A percentile compares a stretch with the other conserved stretches of the same genome.
These are phyloP conservation scores for Cairina moschata DNA, from an alignment of 2,113 vertebrate genomes.

Conservation along the genomic window DNA sequence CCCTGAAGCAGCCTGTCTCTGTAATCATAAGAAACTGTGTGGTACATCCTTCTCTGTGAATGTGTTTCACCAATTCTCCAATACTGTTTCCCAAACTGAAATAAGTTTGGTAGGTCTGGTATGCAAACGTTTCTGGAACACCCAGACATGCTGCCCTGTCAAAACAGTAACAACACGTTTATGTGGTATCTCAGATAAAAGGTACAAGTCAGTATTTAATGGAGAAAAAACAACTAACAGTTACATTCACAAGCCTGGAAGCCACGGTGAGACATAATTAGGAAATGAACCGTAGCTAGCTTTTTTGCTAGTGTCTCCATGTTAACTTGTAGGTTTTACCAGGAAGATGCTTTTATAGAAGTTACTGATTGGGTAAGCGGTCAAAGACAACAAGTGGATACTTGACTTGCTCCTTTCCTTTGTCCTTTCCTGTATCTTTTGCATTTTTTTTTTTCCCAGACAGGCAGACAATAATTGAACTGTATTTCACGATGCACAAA, in stretches of 20 bases:
- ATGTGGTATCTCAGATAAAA: background rate
- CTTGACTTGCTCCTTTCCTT: background rate
- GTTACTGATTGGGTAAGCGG: background rate
- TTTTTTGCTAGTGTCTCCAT: background rate
- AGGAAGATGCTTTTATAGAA: background rate
- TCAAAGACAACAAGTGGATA: background rate
- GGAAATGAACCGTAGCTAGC: background rate
- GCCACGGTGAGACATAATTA: accelerated
- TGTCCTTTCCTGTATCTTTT: background rate
- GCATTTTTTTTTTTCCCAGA: background rate
- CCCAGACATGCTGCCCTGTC: background rate
- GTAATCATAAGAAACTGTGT: background rate
- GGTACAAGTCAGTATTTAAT: background rate
- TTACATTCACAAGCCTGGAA: background rate
- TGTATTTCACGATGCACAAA: background rate
- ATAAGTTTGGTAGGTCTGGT: background rate
- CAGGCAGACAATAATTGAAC: background rate
- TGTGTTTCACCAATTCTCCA: background rate
- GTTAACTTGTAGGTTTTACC: background rate
- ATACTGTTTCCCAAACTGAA: background rate
- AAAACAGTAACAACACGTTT: background rate
- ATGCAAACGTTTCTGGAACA: background rate
- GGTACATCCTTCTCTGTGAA: background rate
- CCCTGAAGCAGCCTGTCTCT: background rate
- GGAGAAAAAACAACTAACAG: background rate